These are phyloP conservation scores for Leucopsar rothschildi DNA, from an alignment of 2,113 vertebrate species.

Conservation along the genomic window DNA sequence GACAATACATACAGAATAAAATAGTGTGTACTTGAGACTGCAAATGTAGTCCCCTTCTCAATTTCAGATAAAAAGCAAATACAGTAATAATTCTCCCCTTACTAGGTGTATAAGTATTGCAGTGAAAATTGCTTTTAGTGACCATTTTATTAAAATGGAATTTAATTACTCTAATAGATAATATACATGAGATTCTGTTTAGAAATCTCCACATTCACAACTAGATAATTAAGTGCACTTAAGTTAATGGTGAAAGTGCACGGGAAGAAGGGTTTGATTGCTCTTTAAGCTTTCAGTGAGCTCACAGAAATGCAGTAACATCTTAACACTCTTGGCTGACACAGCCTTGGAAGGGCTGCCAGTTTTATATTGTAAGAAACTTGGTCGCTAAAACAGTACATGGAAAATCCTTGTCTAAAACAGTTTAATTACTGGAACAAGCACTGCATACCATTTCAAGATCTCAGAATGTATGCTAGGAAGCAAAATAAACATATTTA, in stretches of 20 bases:
- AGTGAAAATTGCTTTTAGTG: not conserved
- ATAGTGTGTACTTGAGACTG: not conserved
- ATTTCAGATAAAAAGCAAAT: not conserved
- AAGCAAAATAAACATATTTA: slow-evolving; percentile 4
- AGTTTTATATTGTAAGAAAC: not conserved
- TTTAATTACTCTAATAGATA: not conserved
- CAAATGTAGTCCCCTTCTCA: not conserved
- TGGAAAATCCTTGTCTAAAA: not conserved
- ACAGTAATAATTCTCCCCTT: not conserved
- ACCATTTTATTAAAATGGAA: not conserved
- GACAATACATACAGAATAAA: not conserved
- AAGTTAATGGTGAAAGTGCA: not conserved
- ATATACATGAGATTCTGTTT: not conserved
- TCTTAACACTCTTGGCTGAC: not conserved
- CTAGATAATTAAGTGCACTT: not conserved
- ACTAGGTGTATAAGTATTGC: not conserved
- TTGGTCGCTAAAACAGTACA: not conserved
- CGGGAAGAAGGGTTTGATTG: not conserved
- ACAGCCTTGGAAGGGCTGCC: not conserved
- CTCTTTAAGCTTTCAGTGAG: not conserved
- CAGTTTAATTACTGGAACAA: not conserved
- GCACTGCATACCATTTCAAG: not conserved
- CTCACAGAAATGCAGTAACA: not conserved
- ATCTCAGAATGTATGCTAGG: not conserved
- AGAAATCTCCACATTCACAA: not conserved